These are phyloP conservation scores for Bolinopsis microptera DNA, from an alignment of 37 sponge, comb jelly and placozoan species.

Conservation along the genomic window DNA sequence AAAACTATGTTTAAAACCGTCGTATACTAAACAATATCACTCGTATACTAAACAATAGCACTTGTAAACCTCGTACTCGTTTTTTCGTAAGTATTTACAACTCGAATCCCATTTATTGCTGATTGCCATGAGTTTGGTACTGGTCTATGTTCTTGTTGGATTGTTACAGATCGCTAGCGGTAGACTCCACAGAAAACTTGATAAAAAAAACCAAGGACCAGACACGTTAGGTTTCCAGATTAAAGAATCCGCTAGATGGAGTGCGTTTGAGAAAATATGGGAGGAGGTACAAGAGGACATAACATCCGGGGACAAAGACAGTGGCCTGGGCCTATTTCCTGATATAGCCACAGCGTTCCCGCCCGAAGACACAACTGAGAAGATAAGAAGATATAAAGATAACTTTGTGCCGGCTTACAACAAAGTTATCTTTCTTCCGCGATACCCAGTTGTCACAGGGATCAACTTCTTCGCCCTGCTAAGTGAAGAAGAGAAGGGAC, in stretches of 20 bases:
- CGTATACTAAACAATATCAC: too few relatives aligned
- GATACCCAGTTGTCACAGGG: constrained; percentile 2
- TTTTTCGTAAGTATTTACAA: too few relatives aligned
- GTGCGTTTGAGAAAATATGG: constrained; percentile 1
- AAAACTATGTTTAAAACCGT: too few relatives aligned
- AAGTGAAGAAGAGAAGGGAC: background rate
- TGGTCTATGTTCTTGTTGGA: background rate
- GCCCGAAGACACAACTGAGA: background rate
- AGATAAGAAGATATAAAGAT: background rate
- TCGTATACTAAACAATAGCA: too few relatives aligned
- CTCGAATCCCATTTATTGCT: background rate
- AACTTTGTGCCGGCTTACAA: constrained; percentile 35
- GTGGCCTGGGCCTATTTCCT: constrained; percentile 4
- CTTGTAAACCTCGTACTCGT: too few relatives aligned
- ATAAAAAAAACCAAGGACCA: background rate
- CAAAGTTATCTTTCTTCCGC: constrained; percentile 1
- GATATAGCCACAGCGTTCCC: background rate
- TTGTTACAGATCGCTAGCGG: too few relatives aligned
- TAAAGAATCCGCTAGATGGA: background rate
- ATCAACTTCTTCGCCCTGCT: constrained; percentile 47
- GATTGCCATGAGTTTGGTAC: background rate
- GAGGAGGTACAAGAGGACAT: constrained; percentile 8
- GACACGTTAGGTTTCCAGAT: background rate
- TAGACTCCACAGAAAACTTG: background rate
- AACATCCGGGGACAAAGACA: background rate